phyloP scores from a whole-genome alignment of 2,888 invertebrate genomes.

The Clostera curtula region DNA sequence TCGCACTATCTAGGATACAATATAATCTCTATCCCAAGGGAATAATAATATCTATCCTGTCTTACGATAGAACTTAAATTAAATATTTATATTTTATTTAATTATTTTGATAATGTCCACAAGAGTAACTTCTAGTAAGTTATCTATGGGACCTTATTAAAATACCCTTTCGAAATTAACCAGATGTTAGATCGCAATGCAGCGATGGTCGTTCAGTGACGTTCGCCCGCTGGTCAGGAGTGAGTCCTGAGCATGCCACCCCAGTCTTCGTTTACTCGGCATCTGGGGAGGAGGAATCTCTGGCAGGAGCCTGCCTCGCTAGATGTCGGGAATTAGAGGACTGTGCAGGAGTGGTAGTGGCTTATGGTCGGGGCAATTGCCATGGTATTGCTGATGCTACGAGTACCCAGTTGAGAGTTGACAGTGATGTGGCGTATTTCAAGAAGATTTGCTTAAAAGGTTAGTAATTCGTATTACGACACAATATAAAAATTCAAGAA shows the following conservation, averaged over 20 bases:
- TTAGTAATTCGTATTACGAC: too few species aligned
- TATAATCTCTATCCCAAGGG: too few species aligned
- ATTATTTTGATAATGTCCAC: too few species aligned
- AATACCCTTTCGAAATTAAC: too few species aligned
- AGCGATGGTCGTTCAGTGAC: conserved; percentile 34
- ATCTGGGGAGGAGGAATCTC: conserved; percentile 57
- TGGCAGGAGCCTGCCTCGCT: conserved; percentile 56
- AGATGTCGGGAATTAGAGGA: conserved; percentile 61
- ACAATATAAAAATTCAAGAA: too few species aligned
- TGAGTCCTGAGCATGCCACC: conserved; percentile 43
- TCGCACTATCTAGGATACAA: too few species aligned
- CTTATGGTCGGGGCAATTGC: conserved; percentile 64
- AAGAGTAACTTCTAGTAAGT: too few species aligned
- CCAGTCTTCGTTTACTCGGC: conserved; percentile 66
- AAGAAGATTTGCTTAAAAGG: conserved; percentile 78
- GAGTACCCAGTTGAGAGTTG: conserved; percentile 43
- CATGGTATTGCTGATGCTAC: conserved; percentile 48
- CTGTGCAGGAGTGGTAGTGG: conserved; percentile 64
- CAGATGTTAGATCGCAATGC: conserved; percentile 44
- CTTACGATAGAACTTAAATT: too few species aligned
- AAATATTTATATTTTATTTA: too few species aligned
- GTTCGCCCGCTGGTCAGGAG: conserved; percentile 58
- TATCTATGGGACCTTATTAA: too few species aligned
- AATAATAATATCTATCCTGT: too few species aligned
- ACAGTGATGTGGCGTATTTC: conserved; percentile 78